Evolutionary conservation across 2,797 vertebrate genomes (phyloP).

Genomic region (Sus cebifrons): DNA sequence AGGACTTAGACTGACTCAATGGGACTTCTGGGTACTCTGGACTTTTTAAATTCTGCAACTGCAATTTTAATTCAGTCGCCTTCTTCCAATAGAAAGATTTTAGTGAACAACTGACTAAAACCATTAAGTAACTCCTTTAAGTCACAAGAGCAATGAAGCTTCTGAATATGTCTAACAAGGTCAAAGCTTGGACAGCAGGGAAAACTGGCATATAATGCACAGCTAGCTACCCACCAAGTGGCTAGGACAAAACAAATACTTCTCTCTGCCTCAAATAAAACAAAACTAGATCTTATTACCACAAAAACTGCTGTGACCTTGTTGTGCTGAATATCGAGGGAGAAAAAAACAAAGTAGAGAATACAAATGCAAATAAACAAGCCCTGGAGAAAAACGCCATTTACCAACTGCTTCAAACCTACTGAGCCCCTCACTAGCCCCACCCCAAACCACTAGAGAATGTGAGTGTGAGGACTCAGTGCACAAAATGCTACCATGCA

Average conservation of each 20-base stretch:
- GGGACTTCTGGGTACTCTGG: neutral
- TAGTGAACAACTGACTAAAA: slow-evolving; percentile 48
- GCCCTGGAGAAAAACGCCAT: slow-evolving; percentile 4
- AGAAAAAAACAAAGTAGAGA: slow-evolving; percentile 2
- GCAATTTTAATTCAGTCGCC: slow-evolving; percentile 59
- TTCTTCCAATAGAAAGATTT: slow-evolving; percentile 60
- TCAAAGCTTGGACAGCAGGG: slow-evolving; percentile 23
- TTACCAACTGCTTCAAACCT: slow-evolving; percentile 43
- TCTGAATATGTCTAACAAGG: slow-evolving; percentile 46
- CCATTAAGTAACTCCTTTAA: slow-evolving; percentile 59
- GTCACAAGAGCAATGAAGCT: neutral
- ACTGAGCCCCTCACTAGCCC: neutral
- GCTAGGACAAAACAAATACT: slow-evolving; percentile 53
- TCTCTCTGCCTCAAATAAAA: slow-evolving; percentile 44
- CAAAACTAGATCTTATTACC: slow-evolving; percentile 51
- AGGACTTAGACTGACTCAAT: slow-evolving; percentile 34
- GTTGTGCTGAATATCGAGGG: neutral
- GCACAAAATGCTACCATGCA: slow-evolving; percentile 2
- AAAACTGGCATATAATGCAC: neutral
- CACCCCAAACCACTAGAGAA: slow-evolving; percentile 6
- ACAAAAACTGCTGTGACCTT: slow-evolving; percentile 28
- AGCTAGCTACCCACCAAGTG: neutral
- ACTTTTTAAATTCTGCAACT: slow-evolving; percentile 40
- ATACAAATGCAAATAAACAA: slow-evolving; percentile 69
- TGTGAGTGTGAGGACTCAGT: neutral